Percentiles rank a stretch among this genome's conserved stretches.
These are phyloP conservation scores for Elanus axillaris DNA, from an alignment of 2,113 vertebrate species.

Conservation along the genomic window DNA sequence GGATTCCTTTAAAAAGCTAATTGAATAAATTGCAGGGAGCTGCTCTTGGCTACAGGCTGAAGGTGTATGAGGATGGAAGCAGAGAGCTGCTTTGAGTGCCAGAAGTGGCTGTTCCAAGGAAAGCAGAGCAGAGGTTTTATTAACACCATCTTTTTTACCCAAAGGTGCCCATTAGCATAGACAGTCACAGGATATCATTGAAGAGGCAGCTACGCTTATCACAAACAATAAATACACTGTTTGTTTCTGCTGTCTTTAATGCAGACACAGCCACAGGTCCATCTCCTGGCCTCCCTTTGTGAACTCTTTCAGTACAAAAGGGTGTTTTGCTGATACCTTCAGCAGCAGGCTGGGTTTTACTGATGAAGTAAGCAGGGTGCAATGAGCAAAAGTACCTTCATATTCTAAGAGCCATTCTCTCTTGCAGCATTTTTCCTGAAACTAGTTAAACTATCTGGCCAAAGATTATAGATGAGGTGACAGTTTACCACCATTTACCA, in stretches of 20 bases:
- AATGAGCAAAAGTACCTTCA: not conserved
- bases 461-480: not conserved
- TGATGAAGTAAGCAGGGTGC: not conserved
- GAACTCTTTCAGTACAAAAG: not conserved
- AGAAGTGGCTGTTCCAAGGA: not conserved
- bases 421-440: not conserved
- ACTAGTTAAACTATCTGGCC: not conserved
- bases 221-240: not conserved
- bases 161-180: not conserved
- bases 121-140: constrained; percentile 17
- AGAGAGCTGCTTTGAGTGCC: not conserved
- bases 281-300: not conserved
- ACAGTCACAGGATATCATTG: not conserved
- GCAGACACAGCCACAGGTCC: not conserved
- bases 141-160: not conserved
- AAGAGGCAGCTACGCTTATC: not conserved
- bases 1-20: not conserved
- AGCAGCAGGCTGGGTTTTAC: not conserved
- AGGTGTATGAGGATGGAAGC: not conserved
- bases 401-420: not conserved
- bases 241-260: not conserved
- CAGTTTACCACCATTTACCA: not conserved
- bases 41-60: not conserved
- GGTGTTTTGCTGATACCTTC: not conserved
- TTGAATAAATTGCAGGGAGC: constrained; percentile 9